phyloP scores from a whole-genome alignment of 2,888 invertebrate genomes.

The Trissonchulus sp. region DNA sequence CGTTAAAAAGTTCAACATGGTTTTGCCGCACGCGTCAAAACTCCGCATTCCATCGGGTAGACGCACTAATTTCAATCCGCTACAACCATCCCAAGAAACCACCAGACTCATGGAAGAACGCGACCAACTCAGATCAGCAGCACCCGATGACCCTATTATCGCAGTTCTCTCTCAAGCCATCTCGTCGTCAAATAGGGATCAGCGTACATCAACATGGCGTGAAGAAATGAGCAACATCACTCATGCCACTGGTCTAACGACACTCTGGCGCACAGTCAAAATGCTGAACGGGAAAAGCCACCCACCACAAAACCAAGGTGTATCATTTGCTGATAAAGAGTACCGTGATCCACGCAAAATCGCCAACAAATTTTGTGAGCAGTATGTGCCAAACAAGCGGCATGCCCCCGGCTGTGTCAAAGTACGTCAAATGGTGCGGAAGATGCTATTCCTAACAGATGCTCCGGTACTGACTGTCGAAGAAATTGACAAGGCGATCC shows the following conservation, averaged over 20 bases:
- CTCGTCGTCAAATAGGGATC: conserved; percentile 1
- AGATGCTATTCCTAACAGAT: conserved; percentile 9
- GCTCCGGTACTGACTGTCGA: background rate
- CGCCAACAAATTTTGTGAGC: too few relatives aligned
- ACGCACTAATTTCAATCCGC: conserved; percentile 10
- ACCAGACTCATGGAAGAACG: conserved; percentile 9
- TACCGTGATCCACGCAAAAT: conserved; percentile 13
- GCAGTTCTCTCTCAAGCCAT: background rate
- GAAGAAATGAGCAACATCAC: conserved; percentile 1
- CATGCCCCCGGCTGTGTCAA: too few relatives aligned
- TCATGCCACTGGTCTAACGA: background rate
- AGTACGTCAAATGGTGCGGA: too few relatives aligned
- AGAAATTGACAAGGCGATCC: background rate
- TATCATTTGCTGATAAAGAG: conserved; percentile 2
- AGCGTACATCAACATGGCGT: conserved; percentile 7
- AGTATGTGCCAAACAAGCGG: too few relatives aligned
- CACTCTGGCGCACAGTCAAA: conserved; percentile 10
- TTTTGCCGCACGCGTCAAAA: background rate
- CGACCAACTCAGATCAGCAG: background rate
- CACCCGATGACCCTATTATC: background rate
- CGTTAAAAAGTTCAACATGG: conserved; percentile 11
- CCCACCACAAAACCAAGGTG: background rate
- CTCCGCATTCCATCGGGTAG: conserved; percentile 5
- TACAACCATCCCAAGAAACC: conserved; percentile 3
- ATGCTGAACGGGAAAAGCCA: conserved; percentile 3